Base-by-base conservation (phyloP, 2,797 vertebrate genomes). In the Coregonus ussuriensis region DNA sequence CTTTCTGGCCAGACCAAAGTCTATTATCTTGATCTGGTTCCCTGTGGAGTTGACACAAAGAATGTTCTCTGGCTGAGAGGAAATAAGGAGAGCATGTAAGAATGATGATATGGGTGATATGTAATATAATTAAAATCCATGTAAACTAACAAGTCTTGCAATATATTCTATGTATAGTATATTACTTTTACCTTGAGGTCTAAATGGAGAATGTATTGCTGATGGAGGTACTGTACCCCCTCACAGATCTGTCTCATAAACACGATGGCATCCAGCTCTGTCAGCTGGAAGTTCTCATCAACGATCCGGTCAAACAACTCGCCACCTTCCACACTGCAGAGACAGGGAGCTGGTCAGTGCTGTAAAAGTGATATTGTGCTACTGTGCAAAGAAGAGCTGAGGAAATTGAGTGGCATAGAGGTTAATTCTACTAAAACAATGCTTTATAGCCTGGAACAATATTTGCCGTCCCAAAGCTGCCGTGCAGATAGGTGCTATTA, bases 21-120 rank as follows among this genome's bases (percentile, higher is more conserved):
- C 96, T 78, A 97, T 97, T 69, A 97, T 97, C 92, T 97, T 97
- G 87, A 97, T 96, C 82, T 96, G 96, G 88, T 96, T 96, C 83
- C 96, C 95, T 13, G 91, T 95, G 74, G 63, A 90, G 85, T 76
- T 96, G 79, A 97, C 94, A 85, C 96, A 97, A 3, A 97, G 82
- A 74, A 97, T 96, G 72, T 97, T 97, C 91, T 97, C 96, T 7
- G 95, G 95, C 95, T 96, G 83, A 31, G 81, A 82, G 78, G 82
- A 86, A 77, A 89, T 59, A 82, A 81, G 54, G 81, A 80, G 6
- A 21, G 6, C 65, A 31, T 29, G 63, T 66, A 4, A 66, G 63
- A 16, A 65, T 29, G 21, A 21, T 21, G 21, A 21, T 21, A 21
- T 21, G 65, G 65, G 29, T 33, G 65, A 66, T 35, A 66, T 33